These are phyloP conservation scores for Masticophis lateralis DNA, from an alignment of 2,797 vertebrate genomes.

Conservation along the genomic window DNA sequence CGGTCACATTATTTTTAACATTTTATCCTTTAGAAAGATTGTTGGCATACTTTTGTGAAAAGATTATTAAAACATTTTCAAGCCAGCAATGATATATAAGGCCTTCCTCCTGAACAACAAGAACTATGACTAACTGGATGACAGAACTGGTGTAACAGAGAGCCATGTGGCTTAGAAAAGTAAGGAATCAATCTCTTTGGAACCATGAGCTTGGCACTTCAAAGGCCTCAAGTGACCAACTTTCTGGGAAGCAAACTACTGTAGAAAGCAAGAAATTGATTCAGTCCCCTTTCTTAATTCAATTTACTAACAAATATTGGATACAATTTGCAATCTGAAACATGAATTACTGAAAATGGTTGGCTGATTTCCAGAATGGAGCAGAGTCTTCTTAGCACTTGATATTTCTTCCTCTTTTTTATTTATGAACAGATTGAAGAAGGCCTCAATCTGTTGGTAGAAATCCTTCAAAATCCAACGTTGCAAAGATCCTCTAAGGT, in stretches of 20 bases:
- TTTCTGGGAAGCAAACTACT: neutral
- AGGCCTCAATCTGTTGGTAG: slow-evolving; percentile 76
- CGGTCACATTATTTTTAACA: neutral
- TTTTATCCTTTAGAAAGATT: neutral
- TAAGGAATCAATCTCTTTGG: neutral
- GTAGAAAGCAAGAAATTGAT: neutral
- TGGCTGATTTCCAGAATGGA: neutral
- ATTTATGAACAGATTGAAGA: slow-evolving; percentile 69
- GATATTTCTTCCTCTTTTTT: neutral
- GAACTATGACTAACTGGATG: neutral
- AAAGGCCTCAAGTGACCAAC: neutral
- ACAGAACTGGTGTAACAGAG: neutral
- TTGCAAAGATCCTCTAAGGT: slow-evolving; percentile 79
- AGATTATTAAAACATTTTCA: neutral
- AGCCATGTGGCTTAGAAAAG: neutral
- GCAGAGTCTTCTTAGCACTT: neutral
- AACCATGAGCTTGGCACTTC: neutral
- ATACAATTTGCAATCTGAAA: neutral
- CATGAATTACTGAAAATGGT: neutral
- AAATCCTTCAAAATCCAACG: slow-evolving; percentile 76
- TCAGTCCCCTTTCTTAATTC: neutral
- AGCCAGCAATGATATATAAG: neutral
- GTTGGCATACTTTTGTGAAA: neutral
- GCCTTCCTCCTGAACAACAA: neutral
- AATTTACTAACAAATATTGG: neutral